Base-by-base conservation (phyloP, 2,888 invertebrate species). In the Listrodromus nycthemerus region DNA sequence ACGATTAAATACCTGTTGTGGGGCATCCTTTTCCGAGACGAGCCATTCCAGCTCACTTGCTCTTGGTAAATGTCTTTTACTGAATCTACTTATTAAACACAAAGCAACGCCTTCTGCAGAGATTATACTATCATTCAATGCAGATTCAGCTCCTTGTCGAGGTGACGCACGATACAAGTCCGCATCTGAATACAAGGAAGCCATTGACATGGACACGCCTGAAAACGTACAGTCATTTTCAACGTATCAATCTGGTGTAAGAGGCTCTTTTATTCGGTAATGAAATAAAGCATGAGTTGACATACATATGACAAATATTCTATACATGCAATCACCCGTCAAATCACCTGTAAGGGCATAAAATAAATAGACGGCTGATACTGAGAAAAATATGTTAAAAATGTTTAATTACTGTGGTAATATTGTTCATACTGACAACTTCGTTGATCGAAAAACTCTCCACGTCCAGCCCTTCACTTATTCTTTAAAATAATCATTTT, bases 31-130 rank as follows among this genome's bases (percentile, higher is more conserved):
- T 89, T 97, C 97, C 0, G 97, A 96, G 0, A 97, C 97, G 2
- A 97, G 94, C 97, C 97, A 97, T 88, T 96, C 95, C 52, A 97
- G 93, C 88, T 97, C 97, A 0, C 96, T 96, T 2, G 97, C 96
- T 87, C 96, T 95, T 0, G 97, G 97, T 73, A 97, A 93, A 90
- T 96, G 96, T 89, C 96, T 96, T 88, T 97, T 96, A 83, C 95
- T 96, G 91, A 97, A 97, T 91, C 95, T 96, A 82, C 96, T 95
- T 78, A 97, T 95, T 30, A 97, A 93, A 27, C 96, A 96, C 24
- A 97, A 93, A 8, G 97, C 97, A 4, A 97, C 96, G 16, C 96
- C 95, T 93, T 97, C 97, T 0, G 97, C 97, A 0, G 97, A 96
- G 71, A 95, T 94, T 61, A 94, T 93, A 88, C 95, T 95, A 2